These are phyloP conservation scores for Sarcoramphus papa DNA, from an alignment of 2,797 vertebrate species.

Conservation along the genomic window DNA sequence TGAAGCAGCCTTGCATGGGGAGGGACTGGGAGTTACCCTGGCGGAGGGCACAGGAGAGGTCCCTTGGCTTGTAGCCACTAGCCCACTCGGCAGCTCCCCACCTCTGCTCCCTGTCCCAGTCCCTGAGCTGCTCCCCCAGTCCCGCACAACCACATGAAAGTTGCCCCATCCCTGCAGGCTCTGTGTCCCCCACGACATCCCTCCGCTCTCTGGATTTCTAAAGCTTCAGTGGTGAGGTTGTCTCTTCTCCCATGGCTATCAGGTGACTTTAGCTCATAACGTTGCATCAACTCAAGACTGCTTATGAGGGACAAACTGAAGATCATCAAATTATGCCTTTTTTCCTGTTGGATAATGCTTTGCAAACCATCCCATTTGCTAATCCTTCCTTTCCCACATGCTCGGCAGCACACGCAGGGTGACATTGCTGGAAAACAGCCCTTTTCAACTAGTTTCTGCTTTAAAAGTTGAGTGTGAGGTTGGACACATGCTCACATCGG, in stretches of 20 bases:
- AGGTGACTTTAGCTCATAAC: not conserved
- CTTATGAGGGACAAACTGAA: not conserved
- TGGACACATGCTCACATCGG: accelerated
- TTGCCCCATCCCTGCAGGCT: not conserved
- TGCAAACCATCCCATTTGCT: not conserved
- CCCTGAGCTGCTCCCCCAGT: not conserved
- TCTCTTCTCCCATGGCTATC: not conserved
- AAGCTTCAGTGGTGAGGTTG: accelerated
- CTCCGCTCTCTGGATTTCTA: not conserved
- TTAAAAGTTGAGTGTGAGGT: not conserved
- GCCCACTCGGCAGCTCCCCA: not conserved
- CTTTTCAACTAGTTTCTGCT: not conserved
- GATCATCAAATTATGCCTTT: not conserved
- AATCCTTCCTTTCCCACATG: accelerated
- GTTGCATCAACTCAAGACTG: no score
- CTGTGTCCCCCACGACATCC: not conserved
- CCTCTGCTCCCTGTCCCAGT: not conserved
- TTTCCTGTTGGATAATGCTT: not conserved
- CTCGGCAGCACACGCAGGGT: not conserved
- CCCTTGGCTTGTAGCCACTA: not conserved
- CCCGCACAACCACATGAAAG: accelerated
- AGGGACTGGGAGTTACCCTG: not conserved
- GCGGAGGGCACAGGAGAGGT: accelerated
- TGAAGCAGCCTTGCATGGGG: not conserved
- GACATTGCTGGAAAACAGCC: not conserved